Base-by-base conservation (phyloP, 2,113 vertebrate genomes). In the Alaudala cheleensis region DNA sequence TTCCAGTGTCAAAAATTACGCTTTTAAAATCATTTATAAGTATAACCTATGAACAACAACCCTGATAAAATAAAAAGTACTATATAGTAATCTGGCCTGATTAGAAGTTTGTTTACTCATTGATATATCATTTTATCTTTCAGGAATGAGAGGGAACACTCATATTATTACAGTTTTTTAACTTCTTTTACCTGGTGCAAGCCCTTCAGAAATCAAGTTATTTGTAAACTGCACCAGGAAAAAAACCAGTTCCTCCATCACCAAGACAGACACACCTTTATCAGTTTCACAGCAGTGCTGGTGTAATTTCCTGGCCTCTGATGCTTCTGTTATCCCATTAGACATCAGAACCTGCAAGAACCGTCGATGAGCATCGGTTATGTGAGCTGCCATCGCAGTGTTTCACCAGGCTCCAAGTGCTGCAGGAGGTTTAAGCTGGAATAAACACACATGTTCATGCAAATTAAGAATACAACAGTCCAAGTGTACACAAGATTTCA, bases 321-420 rank as follows among this genome's bases (percentile, higher is more conserved):
- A 90, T 7, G 97, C 98, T 77, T 99, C 98, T 34, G 98, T 94
- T 71, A 99, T 98, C 3, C 99, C 98, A 3, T 95, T 98, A 23
- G 96, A 97, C 99, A 99, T 99, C 88, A 99, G 95, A 58, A 98
- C 87, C 81, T 99, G 99, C 7, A 99, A 95, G 92, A 99, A 99
- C 22, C 98, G 97, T 10, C 98, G 98, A 53, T 99, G 99, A 76
- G 98, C 97, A 14, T 99, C 97, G 0, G 97, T 98, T 98, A 99
- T 98, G 60, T 85, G 74, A 29, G 92, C 94, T 6, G 90, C 81
- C 98, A 98, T 99, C 8, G 20, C 62, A 1, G 21, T 31, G 15
- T 4, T 66, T 45, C 70, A 66, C 85, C 51, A 62, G 77, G n/a
- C 39, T 78, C 20, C 60, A 25, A 33, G 29, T 4, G 81, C 81